A percentile compares a stretch with the other conserved stretches of the same genome.
These are phyloP conservation scores for Sclerurus mexicanus DNA, from an alignment of 2,113 vertebrate species.

Conservation along the genomic window DNA sequence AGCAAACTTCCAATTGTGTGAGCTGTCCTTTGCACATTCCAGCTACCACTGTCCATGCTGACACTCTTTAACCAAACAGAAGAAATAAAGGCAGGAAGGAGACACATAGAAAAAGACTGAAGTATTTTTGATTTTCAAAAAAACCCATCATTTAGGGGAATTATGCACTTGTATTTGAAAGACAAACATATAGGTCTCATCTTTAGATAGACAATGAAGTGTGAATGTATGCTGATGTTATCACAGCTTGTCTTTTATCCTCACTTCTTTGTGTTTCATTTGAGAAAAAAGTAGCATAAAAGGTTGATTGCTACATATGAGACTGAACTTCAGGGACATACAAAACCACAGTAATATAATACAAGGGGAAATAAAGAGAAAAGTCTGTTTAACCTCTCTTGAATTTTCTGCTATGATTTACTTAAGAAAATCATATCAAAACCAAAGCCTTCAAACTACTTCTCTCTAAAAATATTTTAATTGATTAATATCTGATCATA, in stretches of 20 bases:
- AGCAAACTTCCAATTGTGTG: neutral
- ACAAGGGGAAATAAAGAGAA: neutral
- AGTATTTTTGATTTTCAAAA: neutral
- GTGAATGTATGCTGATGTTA: neutral
- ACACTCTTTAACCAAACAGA: neutral
- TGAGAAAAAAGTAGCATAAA: neutral
- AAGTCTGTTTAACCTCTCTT: neutral
- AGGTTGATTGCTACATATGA: neutral
- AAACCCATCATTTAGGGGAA: accelerated
- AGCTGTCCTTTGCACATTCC: neutral
- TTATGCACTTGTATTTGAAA: neutral
- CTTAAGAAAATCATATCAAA: neutral
- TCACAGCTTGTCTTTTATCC: neutral
- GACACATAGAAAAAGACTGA: neutral
- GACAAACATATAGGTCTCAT: neutral
- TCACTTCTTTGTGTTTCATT: neutral
- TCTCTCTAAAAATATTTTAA: neutral
- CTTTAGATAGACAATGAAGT: neutral
- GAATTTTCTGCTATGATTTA: neutral
- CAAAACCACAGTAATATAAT: neutral
- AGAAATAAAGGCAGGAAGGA: neutral
- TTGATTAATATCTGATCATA: neutral
- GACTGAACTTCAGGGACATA: neutral
- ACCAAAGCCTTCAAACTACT: neutral
- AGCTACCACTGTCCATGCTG: neutral